Percentiles rank a stretch among this genome's conserved stretches.
Conservation (phyloP, 1,140 invertebrate species). For the Papilio machaon region DNA sequence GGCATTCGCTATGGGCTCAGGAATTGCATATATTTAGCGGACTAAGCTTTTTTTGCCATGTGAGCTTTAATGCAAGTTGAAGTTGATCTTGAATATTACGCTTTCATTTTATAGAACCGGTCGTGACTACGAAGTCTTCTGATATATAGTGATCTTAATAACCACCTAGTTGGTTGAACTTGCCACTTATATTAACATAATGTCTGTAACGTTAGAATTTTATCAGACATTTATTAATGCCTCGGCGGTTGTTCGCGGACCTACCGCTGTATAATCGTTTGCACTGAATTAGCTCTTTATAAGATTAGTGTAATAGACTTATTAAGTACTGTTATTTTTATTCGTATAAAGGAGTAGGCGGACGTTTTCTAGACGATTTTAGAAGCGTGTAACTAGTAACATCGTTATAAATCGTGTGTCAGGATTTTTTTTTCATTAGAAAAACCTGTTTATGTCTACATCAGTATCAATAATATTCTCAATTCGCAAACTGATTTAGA, state of each 20-base stretch:
- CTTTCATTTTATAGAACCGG: conserved; percentile 38
- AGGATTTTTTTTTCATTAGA: no score
- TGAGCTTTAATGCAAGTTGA: conserved; percentile 48
- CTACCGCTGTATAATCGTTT: conserved; percentile 32
- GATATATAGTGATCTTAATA: conserved; percentile 40
- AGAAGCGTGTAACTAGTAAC: neutral
- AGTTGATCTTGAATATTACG: conserved; percentile 45
- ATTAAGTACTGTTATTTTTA: conserved; percentile 22
- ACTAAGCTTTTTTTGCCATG: conserved; percentile 42
- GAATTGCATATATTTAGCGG: conserved; percentile 57
- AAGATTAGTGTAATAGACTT: conserved; percentile 35
- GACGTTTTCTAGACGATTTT: neutral
- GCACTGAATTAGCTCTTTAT: conserved; percentile 33
- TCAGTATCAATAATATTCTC: no score
- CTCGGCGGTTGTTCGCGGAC: conserved; percentile 24
- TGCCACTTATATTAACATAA: conserved; percentile 37
- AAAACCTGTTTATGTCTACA: no score
- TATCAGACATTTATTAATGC: conserved; percentile 35
- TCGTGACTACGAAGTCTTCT: conserved; percentile 20
- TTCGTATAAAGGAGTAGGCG: neutral
- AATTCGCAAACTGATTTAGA: no score
- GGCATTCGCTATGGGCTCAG: conserved; percentile 65
- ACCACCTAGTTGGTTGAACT: conserved; percentile 39
- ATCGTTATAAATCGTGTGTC: no score
- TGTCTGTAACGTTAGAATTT: conserved; percentile 34